Evolutionary conservation across 2,888 invertebrate genomes (phyloP).

Genomic region (Thereva nobilitata): DNA sequence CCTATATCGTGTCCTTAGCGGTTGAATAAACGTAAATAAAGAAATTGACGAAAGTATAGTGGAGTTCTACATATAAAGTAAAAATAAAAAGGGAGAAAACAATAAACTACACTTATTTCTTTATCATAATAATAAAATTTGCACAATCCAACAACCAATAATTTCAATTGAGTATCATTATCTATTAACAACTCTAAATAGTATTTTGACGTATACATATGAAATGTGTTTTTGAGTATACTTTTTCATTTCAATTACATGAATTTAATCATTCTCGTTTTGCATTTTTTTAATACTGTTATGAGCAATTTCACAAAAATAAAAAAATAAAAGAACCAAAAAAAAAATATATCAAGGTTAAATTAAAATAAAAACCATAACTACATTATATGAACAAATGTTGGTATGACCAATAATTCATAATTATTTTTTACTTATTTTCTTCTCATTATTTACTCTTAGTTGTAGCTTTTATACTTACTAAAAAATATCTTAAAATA

Average conservation of each 20-base stretch:
- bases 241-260: slow-evolving; percentile 21
- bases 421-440: too few relatives aligned
- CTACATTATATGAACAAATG: slow-evolving; percentile 4
- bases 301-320: slow-evolving; percentile 23
- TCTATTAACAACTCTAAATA: slow-evolving; percentile 30
- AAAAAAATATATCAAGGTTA: slow-evolving; percentile 31
- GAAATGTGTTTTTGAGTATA: slow-evolving; percentile 37
- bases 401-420: too few relatives aligned
- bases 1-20: too few relatives aligned
- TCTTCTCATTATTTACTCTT: too few relatives aligned
- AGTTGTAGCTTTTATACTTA: not conserved
- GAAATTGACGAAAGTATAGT: too few relatives aligned
- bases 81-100: too few relatives aligned
- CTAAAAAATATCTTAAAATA: slow-evolving; percentile 39
- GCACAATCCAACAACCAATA: not conserved
- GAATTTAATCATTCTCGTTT: slow-evolving; percentile 10
- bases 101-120: too few relatives aligned
- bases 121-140: too few relatives aligned
- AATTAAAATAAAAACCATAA: slow-evolving; percentile 18
- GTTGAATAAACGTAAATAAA: too few relatives aligned
- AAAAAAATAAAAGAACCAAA: slow-evolving; percentile 33
- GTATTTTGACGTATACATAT: slow-evolving; percentile 38
- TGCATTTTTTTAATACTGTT: slow-evolving; percentile 36
- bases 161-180: slow-evolving; percentile 21
- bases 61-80: too few relatives aligned